Percentiles rank a stretch among this genome's conserved stretches.
Conservation (phyloP, 2,113 vertebrate genomes). For the Xiphophorus hellerii region DNA sequence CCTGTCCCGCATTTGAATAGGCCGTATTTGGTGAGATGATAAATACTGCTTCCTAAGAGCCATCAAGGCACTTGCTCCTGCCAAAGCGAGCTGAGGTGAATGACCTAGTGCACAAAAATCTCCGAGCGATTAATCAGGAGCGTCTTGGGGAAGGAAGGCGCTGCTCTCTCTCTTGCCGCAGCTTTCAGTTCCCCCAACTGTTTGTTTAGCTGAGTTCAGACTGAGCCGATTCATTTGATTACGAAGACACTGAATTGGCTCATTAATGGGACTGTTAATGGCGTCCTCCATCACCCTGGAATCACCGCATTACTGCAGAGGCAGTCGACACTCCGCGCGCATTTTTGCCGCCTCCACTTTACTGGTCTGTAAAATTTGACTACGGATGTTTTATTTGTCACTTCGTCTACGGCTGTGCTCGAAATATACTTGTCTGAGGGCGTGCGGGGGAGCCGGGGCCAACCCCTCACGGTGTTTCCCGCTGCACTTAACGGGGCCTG, state of each 20-base stretch:
- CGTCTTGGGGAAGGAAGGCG: conserved; percentile 37
- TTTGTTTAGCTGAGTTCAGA: conserved; percentile 62
- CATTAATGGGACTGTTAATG: conserved; percentile 75
- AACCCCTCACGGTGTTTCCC: conserved; percentile 33
- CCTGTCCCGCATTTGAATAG: conserved; percentile 67
- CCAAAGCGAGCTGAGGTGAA: conserved; percentile 65
- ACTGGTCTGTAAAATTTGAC: conserved; percentile 77
- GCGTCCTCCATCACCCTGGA: conserved; percentile 69
- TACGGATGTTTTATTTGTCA: conserved; percentile 76
- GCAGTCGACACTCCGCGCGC: conserved; percentile 52
- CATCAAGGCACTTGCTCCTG: conserved; percentile 55
- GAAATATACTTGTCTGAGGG: conserved; percentile 56
- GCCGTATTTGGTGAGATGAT: conserved; percentile 64
- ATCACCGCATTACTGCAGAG: conserved; percentile 62
- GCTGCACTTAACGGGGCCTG: conserved; percentile 25
- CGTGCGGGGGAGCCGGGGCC: conserved; percentile 21
- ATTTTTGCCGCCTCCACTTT: conserved; percentile 67
- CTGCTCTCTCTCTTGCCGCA: conserved; percentile 53
- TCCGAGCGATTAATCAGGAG: conserved; percentile 66
- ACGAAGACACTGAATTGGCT: conserved; percentile 59
- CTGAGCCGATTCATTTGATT: conserved; percentile 66
- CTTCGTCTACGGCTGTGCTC: conserved; percentile 56
- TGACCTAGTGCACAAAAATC: conserved; percentile 65
- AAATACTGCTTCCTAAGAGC: conserved; percentile 68
- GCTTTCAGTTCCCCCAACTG: conserved; percentile 57